phyloP scores from a whole-genome alignment of 2,888 invertebrate species.

The Leucozona laternaria region DNA sequence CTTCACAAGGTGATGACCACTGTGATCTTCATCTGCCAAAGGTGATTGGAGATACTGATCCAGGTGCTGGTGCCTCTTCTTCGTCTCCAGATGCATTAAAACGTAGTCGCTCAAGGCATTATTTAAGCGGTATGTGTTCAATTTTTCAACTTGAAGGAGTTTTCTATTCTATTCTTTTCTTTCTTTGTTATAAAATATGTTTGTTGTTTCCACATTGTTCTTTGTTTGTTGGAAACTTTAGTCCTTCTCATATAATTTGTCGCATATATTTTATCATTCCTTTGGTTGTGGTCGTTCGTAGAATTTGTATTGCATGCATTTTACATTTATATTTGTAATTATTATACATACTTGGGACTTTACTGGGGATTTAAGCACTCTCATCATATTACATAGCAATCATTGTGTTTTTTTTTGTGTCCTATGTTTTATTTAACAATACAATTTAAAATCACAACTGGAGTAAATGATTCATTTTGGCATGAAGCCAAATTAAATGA shows the following conservation, averaged over 20 bases:
- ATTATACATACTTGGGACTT: not conserved
- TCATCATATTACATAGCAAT: not conserved
- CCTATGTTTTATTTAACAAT: conserved; percentile 6
- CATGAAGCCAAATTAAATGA: conserved; percentile 16
- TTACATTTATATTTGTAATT: not conserved
- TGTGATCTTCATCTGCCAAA: conserved; percentile 82
- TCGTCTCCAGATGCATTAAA: conserved; percentile 80
- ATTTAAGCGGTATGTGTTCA: conserved; percentile 82
- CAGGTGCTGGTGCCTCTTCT: conserved; percentile 78
- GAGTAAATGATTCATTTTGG: conserved; percentile 16
- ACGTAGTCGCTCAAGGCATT: conserved; percentile 82
- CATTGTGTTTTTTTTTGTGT: not conserved
- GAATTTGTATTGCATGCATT: conserved; percentile 45
- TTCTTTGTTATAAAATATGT: conserved; percentile 7
- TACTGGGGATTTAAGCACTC: not conserved
- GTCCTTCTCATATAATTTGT: conserved; percentile 22
- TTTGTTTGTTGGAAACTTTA: conserved; percentile 1
- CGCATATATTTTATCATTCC: not conserved
- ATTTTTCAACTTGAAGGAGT: conserved; percentile 43
- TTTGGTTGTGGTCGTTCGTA: conserved; percentile 42
- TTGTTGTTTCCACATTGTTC: not conserved
- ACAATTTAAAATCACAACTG: conserved; percentile 4
- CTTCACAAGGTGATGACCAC: conserved; percentile 71
- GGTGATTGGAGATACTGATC: conserved; percentile 82
- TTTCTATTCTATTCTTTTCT: conserved; percentile 11